Evolutionary conservation across 2,113 vertebrate species (phyloP), one percentile per base, ranked within the genome.

Genomic region (Mormyrus iriodes): DNA sequence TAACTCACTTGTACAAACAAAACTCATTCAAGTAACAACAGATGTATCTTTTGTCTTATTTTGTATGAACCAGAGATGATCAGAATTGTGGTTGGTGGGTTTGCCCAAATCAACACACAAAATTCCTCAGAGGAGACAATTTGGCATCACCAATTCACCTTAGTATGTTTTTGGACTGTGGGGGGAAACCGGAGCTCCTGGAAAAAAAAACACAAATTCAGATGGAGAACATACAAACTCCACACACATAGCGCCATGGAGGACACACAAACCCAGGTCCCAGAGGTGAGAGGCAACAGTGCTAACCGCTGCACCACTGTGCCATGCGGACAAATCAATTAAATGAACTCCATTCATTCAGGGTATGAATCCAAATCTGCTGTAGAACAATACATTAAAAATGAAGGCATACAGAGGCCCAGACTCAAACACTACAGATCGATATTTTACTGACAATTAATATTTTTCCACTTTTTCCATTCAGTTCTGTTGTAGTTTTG

Each of bases 301-400:
- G 4, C 5, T 48, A 48, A 48, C 5, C 58, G 12, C 24, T 65
- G 58, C 58, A 65, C 58, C 58, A 9, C 58, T 2, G 2, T n/a
- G 24, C 2, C 31, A 95, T 93, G 93, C 89, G 89, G 90, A 91
- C 91, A 94, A 95, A 95, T 95, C 91, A 95, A 95, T 96, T 94
- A 95, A 95, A 76, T 31, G 13, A 76, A 76, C n/a, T 86, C 6
- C 15, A 53, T 86, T 86, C 48, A 86, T 53, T 86, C n/a, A 31
- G n/a, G 31, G 49, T 49, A 53, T 19, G 83, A 46, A 55, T 31
- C 48, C 31, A 17, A 55, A 31, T 55, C 46, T 76, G 69, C 52
- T 76, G 31, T 55, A 53, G n/a, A 35, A 86, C 4, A 17, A 51
- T 3, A 15, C n/a, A 48, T 19, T 86, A 17, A 53, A 86, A 86